A percentile compares a stretch with the other conserved stretches of the same genome.
Conservation (phyloP, 2,888 invertebrate genomes). For the Sesamia inferens region DNA sequence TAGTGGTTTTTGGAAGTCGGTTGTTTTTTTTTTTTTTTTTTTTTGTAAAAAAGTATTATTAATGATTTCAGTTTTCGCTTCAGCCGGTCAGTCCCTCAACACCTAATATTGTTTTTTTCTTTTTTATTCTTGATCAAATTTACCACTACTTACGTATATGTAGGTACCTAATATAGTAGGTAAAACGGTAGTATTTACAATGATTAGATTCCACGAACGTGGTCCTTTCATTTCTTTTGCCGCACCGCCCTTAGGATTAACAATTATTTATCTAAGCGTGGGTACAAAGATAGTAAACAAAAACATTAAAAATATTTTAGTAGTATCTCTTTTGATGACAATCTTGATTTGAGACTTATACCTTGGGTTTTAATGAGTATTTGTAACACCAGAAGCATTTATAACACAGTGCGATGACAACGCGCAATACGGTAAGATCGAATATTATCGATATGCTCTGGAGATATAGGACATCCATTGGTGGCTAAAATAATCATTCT, state of each 20-base stretch:
- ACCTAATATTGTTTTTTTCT: too few relatives aligned
- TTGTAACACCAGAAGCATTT: slow-evolving; percentile 2
- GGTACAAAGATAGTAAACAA: slow-evolving; percentile 26
- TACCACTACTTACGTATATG: too few relatives aligned
- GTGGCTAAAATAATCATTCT: too few relatives aligned
- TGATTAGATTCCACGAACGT: neutral
- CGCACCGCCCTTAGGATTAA: slow-evolving; percentile 24
- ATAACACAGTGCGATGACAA: neutral
- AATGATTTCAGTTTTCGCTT: too few relatives aligned
- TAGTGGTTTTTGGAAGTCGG: too few relatives aligned
- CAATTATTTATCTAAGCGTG: slow-evolving; percentile 13
- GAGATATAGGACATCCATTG: too few relatives aligned
- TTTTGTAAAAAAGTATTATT: too few relatives aligned
- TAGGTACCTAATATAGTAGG: neutral
- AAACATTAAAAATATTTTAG: slow-evolving; percentile 42
- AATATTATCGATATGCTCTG: too few relatives aligned
- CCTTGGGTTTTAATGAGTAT: neutral
- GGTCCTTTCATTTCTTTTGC: slow-evolving; percentile 16
- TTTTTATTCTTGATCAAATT: too few relatives aligned
- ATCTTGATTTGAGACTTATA: neutral
- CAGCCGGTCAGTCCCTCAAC: too few relatives aligned
- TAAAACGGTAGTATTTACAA: neutral
- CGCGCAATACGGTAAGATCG: too few relatives aligned
- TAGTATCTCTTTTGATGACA: slow-evolving; percentile 23
- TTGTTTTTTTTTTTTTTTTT: too few relatives aligned